Evolutionary conservation across 2,113 vertebrate genomes (phyloP).

Genomic region (Perca schrenkii): DNA sequence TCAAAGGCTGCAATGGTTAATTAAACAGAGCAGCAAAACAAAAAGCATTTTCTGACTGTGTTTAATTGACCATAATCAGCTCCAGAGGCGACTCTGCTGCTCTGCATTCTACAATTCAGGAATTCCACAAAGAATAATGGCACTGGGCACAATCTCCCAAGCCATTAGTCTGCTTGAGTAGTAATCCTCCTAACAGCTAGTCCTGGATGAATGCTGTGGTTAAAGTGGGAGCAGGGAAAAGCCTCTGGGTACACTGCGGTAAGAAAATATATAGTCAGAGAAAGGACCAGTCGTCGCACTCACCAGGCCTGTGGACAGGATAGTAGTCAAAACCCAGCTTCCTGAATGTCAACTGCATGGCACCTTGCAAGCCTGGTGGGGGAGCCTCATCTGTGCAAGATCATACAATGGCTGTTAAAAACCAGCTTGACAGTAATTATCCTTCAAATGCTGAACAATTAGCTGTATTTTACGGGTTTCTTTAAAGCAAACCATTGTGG

Average conservation of each 20-base stretch:
- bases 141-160: constrained; percentile 25
- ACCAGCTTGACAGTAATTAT: background rate
- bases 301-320: constrained; percentile 95
- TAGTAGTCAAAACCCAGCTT: constrained; percentile 97
- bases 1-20: background rate
- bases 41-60: background rate
- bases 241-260: constrained; percentile 27
- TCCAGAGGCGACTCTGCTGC: constrained; percentile 11
- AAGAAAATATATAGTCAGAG: constrained; percentile 4
- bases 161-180: constrained; percentile 65
- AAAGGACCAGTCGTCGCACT: constrained; percentile 44
- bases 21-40: background rate
- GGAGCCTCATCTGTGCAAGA: constrained; percentile 82
- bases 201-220: constrained; percentile 50
- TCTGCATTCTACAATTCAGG: constrained; percentile 42
- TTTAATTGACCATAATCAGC: constrained; percentile 23
- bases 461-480: background rate
- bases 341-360: constrained; percentile 96
- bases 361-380: constrained; percentile 90
- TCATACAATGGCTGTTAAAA: constrained; percentile 29
- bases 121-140: constrained; percentile 54
- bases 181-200: constrained; percentile 52
- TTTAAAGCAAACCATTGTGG: background rate
- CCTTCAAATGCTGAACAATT: constrained; percentile 7
- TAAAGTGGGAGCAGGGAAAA: constrained; percentile 18